A percentile compares a stretch with the other conserved stretches of the same genome.
phyloP scores from a whole-genome alignment of 2,113 vertebrate genomes.

The Oxygymnocypris stewartii region DNA sequence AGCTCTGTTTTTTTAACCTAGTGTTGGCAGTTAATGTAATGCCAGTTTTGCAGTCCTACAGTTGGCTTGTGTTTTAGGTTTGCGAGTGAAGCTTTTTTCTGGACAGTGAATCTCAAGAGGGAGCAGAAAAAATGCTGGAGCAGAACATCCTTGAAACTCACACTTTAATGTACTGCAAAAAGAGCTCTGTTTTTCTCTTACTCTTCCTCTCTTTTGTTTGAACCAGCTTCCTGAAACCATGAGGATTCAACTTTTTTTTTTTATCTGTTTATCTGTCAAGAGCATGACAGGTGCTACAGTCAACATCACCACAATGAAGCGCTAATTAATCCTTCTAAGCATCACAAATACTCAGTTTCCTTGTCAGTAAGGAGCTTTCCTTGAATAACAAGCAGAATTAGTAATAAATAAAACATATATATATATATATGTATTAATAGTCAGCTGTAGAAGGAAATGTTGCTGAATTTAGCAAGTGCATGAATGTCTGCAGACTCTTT shows the following conservation, averaged over 20 bases:
- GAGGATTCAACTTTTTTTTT: not conserved
- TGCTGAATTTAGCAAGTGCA: slow-evolving; percentile 4
- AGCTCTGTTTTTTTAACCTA: not conserved
- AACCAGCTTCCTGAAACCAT: not conserved
- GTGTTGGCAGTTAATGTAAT: not conserved
- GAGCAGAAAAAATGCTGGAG: not conserved
- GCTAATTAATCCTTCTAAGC: not conserved
- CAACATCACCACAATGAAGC: not conserved
- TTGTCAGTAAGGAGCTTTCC: not conserved
- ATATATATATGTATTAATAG: not conserved
- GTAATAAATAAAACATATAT: not conserved
- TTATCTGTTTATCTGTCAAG: not conserved
- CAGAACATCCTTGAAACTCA: not conserved
- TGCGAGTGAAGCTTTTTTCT: slow-evolving; percentile 1
- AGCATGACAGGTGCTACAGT: not conserved
- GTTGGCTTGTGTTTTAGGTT: slow-evolving; percentile 34
- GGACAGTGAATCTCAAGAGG: slow-evolving; percentile 23
- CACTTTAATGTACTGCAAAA: not conserved
- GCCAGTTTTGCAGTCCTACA: slow-evolving; percentile 11
- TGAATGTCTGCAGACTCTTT: slow-evolving; percentile 29
- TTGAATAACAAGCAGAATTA: not conserved
- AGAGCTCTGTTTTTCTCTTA: not conserved
- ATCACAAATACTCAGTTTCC: not conserved
- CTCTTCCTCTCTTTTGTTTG: not conserved
- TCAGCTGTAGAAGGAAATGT: not conserved